Conservation (phyloP, 2,888 invertebrate genomes). For the Axea sp. region DNA sequence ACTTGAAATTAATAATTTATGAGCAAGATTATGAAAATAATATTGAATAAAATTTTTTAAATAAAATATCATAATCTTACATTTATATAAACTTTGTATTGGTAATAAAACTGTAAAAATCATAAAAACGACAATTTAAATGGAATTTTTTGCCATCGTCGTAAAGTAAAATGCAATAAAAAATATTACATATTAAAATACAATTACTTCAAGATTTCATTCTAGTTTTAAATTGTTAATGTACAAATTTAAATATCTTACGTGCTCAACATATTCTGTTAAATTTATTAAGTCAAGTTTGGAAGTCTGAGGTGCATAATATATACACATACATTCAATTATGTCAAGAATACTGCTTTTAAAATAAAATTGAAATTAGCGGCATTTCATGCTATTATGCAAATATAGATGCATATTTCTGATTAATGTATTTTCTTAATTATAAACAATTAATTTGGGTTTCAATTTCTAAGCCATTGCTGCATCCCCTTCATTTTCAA, state of each 20-base stretch:
- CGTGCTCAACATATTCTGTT: no score
- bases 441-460: conserved; percentile 5
- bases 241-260: no score
- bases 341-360: conserved; percentile 20
- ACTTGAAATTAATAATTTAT: neutral
- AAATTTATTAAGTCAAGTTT: neutral
- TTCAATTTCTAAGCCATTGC: conserved; percentile 55
- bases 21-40: neutral
- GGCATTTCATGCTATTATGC: conserved; percentile 28
- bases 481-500: conserved; percentile 59
- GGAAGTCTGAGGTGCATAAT: conserved; percentile 1
- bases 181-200: no score
- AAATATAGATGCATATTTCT: conserved; percentile 41
- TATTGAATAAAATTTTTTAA: no score
- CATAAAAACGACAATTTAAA: no score
- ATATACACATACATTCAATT: conserved; percentile 28
- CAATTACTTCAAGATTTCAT: no score
- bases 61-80: no score
- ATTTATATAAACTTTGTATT: no score
- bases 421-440: conserved; percentile 2
- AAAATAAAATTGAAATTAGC: conserved; percentile 4
- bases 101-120: no score
- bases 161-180: no score
- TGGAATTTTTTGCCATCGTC: no score
- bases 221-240: no score